Conservation (phyloP, 2,113 vertebrate genomes). For the Genyomyrus donnyi region DNA sequence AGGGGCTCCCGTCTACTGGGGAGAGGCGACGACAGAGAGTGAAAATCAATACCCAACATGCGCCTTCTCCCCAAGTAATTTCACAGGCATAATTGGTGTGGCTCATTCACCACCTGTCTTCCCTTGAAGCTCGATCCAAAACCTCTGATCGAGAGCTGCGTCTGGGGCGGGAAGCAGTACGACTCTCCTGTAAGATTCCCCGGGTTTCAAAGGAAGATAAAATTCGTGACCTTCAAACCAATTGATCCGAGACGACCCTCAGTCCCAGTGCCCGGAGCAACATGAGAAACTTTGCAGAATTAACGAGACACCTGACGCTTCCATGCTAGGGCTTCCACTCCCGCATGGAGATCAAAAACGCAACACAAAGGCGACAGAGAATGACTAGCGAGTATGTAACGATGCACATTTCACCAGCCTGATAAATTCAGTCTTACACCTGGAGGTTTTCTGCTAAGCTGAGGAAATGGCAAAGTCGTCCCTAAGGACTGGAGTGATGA, state of each 20-base stretch:
- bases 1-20: not conserved
- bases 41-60: conserved; percentile 1
- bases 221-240: conserved; percentile 30
- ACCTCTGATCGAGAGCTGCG: not conserved
- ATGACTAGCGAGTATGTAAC: not conserved
- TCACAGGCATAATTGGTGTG: conserved; percentile 17
- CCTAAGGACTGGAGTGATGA: not conserved
- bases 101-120: conserved; percentile 9
- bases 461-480: not conserved
- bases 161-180: not conserved
- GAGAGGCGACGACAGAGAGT: not conserved
- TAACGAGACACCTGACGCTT: not conserved
- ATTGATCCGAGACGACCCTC: conserved; percentile 25
- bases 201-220: conserved; percentile 22
- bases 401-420: not conserved
- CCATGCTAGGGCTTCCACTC: not conserved
- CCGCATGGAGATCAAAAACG: not conserved
- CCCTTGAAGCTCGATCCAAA: not conserved
- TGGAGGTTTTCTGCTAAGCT: not conserved
- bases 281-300: not conserved
- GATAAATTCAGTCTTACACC: not conserved
- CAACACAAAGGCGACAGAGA: not conserved
- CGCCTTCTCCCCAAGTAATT: conserved; percentile 13
- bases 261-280: not conserved
- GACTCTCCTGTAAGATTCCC: conserved; percentile 11